Conservation (phyloP, 2,113 vertebrate species). For the Ibidorhyncha struthersii region DNA sequence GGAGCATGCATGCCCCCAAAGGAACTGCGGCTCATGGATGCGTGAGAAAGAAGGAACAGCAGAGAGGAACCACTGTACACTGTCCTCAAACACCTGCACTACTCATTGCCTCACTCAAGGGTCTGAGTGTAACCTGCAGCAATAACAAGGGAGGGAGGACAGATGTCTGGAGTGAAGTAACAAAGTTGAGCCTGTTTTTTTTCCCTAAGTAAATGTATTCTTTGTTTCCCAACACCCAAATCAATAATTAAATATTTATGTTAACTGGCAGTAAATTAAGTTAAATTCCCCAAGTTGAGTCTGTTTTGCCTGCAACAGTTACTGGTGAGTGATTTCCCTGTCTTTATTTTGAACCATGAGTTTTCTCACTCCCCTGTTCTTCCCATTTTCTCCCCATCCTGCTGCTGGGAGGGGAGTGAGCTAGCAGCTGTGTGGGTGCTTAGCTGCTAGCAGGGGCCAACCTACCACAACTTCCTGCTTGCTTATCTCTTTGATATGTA, state of each 20-base stretch:
- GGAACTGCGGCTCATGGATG: background rate
- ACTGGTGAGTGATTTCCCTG: background rate
- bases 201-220: background rate
- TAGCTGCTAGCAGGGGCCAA: background rate
- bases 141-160: background rate
- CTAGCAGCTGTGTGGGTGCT: background rate
- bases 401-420: background rate
- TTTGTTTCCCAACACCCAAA: background rate
- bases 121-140: background rate
- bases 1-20: background rate
- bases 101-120: background rate
- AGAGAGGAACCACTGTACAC: background rate
- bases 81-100: no score
- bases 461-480: background rate
- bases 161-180: background rate
- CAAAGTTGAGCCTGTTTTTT: background rate
- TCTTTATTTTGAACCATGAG: background rate
- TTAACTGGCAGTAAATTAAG: background rate
- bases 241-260: slow-evolving; percentile 13
- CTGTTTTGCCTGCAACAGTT: background rate
- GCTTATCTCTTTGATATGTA: background rate
- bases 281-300: background rate
- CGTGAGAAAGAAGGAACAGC: background rate
- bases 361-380: background rate
- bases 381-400: background rate